phyloP scores from a whole-genome alignment of 2,888 invertebrate species.

The Artemia sp. region DNA sequence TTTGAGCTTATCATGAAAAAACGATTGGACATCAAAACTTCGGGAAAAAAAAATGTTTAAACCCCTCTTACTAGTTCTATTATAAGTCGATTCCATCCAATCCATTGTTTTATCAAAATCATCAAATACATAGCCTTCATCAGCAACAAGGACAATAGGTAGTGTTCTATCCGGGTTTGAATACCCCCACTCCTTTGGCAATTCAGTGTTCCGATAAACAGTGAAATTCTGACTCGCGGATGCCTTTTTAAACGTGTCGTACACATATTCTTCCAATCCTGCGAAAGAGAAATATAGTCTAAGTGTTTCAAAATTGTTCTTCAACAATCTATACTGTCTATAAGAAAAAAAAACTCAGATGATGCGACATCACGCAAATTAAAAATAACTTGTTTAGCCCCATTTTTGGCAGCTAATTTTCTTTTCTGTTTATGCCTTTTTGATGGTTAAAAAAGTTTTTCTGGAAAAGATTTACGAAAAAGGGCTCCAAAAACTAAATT shows the following conservation, averaged over 20 bases:
- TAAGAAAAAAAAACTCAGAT: no score
- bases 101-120: conserved; percentile 35
- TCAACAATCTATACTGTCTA: no score
- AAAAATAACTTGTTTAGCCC: no score
- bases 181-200: conserved; percentile 44
- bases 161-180: conserved; percentile 42
- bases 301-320: no score
- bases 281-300: no score
- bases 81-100: conserved; percentile 34
- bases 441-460: no score
- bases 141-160: conserved; percentile 44
- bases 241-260: conserved; percentile 33
- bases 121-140: conserved; percentile 44
- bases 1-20: not conserved
- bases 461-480: no score
- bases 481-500: no score
- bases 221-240: conserved; percentile 36
- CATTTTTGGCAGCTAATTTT: no score
- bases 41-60: conserved; percentile 17
- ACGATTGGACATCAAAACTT: conserved; percentile 15
- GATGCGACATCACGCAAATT: no score
- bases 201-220: conserved; percentile 43
- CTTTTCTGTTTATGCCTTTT: no score
- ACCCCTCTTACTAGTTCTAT: conserved; percentile 35
- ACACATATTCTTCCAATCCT: conserved; percentile 37